Evolutionary conservation across 64 coral and sea anemone species (phyloP).

Genomic region (Montipora sp.): DNA sequence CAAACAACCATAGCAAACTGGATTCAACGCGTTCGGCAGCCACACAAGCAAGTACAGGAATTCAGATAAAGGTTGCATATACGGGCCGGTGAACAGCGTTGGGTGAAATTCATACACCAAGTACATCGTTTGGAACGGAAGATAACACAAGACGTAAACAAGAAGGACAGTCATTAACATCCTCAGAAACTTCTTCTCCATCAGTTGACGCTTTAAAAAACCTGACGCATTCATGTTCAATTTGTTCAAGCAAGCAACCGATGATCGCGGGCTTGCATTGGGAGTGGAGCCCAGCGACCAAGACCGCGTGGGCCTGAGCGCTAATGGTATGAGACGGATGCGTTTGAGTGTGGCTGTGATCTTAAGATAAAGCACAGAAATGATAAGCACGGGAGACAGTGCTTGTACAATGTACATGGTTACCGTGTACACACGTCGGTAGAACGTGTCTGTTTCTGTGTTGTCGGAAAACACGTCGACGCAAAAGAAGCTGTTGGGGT

Average conservation of each 20-base stretch:
- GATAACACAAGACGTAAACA: conserved; percentile 83
- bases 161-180: conserved; percentile 79
- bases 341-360: conserved; percentile 65
- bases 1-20: conserved; percentile 79
- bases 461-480: conserved; percentile 58
- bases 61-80: conserved; percentile 52
- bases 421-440: conserved; percentile 55
- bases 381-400: conserved; percentile 66
- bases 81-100: not conserved
- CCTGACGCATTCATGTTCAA: conserved; percentile 66
- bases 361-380: conserved; percentile 72
- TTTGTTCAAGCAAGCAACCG: not conserved
- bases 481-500: conserved; percentile 9
- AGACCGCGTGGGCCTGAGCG: conserved; percentile 31
- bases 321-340: conserved; percentile 47
- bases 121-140: conserved; percentile 81
- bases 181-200: conserved; percentile 78
- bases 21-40: conserved; percentile 84
- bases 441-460: conserved; percentile 12
- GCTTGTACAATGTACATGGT: conserved; percentile 77
- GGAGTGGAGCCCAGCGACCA: conserved; percentile 10
- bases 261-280: conserved; percentile 11
- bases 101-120: conserved; percentile 58
- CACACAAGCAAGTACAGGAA: conserved; percentile 80
- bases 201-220: conserved; percentile 57